Evolutionary conservation across 2,113 vertebrate genomes (phyloP).

Genomic region (Triplophysa rosa): DNA sequence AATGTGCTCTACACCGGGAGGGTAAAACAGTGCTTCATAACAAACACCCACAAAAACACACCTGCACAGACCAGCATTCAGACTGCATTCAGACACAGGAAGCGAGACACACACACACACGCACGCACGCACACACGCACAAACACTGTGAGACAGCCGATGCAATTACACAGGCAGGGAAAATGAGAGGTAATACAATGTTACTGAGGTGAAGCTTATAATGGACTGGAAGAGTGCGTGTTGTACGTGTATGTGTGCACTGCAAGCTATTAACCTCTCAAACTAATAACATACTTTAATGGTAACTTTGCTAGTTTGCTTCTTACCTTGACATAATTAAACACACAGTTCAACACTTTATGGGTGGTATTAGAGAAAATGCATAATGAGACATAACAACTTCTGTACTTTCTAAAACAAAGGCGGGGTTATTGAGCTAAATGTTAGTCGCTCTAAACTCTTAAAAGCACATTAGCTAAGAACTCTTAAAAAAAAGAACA

Average conservation of each 20-base stretch:
- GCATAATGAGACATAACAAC: not conserved
- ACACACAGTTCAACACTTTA: not conserved
- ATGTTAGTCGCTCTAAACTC: not conserved
- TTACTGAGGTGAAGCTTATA: slow-evolving; percentile 33
- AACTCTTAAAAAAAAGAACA: too few species aligned
- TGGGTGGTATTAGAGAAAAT: not conserved
- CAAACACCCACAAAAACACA: slow-evolving; percentile 21
- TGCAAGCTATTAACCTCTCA: slow-evolving; percentile 40
- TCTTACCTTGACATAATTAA: slow-evolving; percentile 25
- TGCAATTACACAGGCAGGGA: slow-evolving; percentile 36
- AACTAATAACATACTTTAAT: slow-evolving; percentile 43
- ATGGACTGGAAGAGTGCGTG: slow-evolving; percentile 38
- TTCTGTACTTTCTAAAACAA: not conserved
- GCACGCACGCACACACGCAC: not conserved
- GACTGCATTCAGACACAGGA: slow-evolving; percentile 12
- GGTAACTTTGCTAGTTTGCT: slow-evolving; percentile 43
- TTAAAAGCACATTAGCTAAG: not conserved
- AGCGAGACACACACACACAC: slow-evolving; percentile 9
- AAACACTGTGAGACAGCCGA: not conserved
- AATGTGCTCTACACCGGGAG: not conserved
- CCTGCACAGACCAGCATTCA: not conserved
- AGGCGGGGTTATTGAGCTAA: not conserved
- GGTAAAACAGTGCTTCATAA: not conserved
- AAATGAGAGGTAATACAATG: slow-evolving; percentile 43
- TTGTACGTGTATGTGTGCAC: slow-evolving; percentile 1